A percentile compares a stretch with the other conserved stretches of the same genome.
phyloP scores from a whole-genome alignment of 2,888 invertebrate genomes.

The Creontiades dilutus region DNA sequence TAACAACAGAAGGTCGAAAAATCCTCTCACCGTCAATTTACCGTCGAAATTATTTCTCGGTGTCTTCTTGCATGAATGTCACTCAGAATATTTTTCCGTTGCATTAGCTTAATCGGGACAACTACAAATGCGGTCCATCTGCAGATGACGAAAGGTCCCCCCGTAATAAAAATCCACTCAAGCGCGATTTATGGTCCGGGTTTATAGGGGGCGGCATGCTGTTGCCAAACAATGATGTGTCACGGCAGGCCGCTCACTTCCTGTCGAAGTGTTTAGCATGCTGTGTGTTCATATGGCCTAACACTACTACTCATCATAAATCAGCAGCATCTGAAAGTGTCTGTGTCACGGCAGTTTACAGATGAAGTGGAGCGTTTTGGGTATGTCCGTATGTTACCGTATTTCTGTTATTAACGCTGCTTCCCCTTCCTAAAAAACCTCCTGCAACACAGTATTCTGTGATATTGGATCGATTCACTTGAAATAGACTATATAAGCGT shows the following conservation, averaged over 20 bases:
- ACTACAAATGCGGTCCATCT: neutral
- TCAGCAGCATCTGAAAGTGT: constrained; percentile 27
- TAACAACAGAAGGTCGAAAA: neutral
- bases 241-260: constrained; percentile 26
- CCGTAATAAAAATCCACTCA: neutral
- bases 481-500: no score
- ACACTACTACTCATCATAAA: no score
- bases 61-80: constrained; percentile 6
- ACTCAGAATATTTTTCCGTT: neutral
- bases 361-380: constrained; percentile 25
- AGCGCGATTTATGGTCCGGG: neutral
- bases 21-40: constrained; percentile 7
- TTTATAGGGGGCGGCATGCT: neutral
- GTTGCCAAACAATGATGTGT: constrained; percentile 16
- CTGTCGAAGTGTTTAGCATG: constrained; percentile 27
- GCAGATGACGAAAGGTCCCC: neutral
- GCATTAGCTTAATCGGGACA: neutral
- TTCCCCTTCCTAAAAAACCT: no score
- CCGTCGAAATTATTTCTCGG: neutral
- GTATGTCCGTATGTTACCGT: constrained; percentile 2
- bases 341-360: constrained; percentile 42
- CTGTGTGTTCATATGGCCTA: constrained; percentile 28
- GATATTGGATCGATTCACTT: no score
- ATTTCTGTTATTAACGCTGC: neutral
- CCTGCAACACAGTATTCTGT: no score